Conservation (phyloP, 2,888 invertebrate species). For the Epistrophe eligans region DNA sequence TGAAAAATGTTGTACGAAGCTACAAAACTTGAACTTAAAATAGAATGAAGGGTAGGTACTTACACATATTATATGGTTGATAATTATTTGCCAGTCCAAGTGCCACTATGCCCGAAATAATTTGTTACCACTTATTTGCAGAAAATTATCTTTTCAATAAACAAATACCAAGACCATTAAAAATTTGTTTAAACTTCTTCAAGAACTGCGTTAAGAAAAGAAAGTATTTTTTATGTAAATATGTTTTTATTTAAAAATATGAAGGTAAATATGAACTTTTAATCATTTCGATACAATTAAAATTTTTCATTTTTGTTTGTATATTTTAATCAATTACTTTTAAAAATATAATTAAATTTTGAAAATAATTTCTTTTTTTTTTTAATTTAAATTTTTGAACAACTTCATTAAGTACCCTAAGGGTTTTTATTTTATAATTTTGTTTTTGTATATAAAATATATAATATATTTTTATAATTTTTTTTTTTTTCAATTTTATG, state of each 20-base stretch:
- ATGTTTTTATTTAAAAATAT: conserved; percentile 70
- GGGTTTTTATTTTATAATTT: conserved; percentile 15
- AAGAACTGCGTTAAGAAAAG: background rate
- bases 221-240: conserved; percentile 57
- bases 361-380: conserved; percentile 40
- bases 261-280: conserved; percentile 61
- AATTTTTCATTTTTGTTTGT: conserved; percentile 7
- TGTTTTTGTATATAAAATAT: conserved; percentile 53
- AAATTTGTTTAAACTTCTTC: too few relatives aligned
- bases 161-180: too few relatives aligned
- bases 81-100: too few relatives aligned
- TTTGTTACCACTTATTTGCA: too few relatives aligned
- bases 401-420: conserved; percentile 31
- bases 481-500: background rate
- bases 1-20: too few relatives aligned
- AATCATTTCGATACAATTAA: conserved; percentile 41
- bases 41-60: too few relatives aligned
- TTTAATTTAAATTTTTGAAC: conserved; percentile 3
- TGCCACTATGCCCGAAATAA: too few relatives aligned
- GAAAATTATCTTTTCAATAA: too few relatives aligned
- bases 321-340: conserved; percentile 26
- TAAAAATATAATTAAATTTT: conserved; percentile 26
- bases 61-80: too few relatives aligned
- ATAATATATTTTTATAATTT: conserved; percentile 3
- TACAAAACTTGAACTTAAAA: too few relatives aligned